A percentile compares a stretch with the other conserved stretches of the same genome.
These are phyloP conservation scores for Diploptera punctata DNA, from an alignment of 2,888 invertebrate genomes.

Conservation along the genomic window DNA sequence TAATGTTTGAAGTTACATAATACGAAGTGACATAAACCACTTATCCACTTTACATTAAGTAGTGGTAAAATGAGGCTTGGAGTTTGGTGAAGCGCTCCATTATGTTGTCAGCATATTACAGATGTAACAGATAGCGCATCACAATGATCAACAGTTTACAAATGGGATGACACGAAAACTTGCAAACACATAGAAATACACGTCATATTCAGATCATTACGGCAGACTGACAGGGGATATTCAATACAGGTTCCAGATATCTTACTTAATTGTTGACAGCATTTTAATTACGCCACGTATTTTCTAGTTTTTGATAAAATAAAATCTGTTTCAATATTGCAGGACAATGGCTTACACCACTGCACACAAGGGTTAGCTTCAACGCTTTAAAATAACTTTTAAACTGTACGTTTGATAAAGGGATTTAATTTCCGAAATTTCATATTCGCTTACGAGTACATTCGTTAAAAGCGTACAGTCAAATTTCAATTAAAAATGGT, in stretches of 20 bases:
- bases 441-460: too few relatives aligned
- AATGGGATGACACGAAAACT: conserved; percentile 14
- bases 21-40: not conserved
- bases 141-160: conserved; percentile 14
- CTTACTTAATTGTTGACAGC: not conserved
- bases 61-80: not conserved
- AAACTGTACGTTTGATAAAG: too few relatives aligned
- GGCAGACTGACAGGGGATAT: not conserved
- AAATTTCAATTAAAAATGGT: too few relatives aligned
- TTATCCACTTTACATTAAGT: not conserved
- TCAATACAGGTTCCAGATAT: not conserved
- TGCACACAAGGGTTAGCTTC: too few relatives aligned
- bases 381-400: too few relatives aligned
- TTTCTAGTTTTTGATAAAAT: too few relatives aligned
- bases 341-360: too few relatives aligned
- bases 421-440: too few relatives aligned
- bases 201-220: conserved; percentile 8
- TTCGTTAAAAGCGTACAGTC: too few relatives aligned
- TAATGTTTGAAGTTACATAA: too few relatives aligned
- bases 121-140: not conserved
- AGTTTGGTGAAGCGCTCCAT: not conserved
- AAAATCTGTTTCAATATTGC: too few relatives aligned
- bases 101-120: not conserved
- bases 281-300: not conserved
- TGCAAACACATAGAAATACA: conserved; percentile 8